Evolutionary conservation across 2,797 vertebrate genomes (phyloP).

Genomic region (Apogon hyalosoma): DNA sequence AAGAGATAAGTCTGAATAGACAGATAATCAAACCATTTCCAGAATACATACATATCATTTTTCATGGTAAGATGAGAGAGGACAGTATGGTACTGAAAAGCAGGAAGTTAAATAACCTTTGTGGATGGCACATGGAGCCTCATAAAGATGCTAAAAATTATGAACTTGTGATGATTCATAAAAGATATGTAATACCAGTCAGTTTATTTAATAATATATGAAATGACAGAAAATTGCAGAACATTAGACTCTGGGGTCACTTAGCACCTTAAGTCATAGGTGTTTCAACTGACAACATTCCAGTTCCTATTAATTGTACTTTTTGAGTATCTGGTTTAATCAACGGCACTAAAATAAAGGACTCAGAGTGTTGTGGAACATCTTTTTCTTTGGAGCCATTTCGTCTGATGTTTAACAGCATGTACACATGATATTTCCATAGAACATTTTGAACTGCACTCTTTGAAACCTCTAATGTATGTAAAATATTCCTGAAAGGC

Average conservation of each 20-base stretch:
- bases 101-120: not conserved
- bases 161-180: slow-evolving; percentile 22
- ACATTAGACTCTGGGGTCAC: slow-evolving; percentile 11
- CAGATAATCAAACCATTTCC: slow-evolving; percentile 11
- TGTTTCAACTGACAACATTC: slow-evolving; percentile 20
- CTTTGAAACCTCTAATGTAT: slow-evolving; percentile 23
- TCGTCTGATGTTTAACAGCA: not conserved
- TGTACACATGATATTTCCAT: not conserved
- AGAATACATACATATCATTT: not conserved
- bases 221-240: slow-evolving; percentile 23
- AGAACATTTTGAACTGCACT: slow-evolving; percentile 6
- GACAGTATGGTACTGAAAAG: not conserved
- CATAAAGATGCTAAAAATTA: slow-evolving; percentile 7
- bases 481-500: slow-evolving; percentile 30
- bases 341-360: not conserved
- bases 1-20: slow-evolving; percentile 21
- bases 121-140: not conserved
- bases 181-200: slow-evolving; percentile 14
- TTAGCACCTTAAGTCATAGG: slow-evolving; percentile 12
- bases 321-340: slow-evolving; percentile 21
- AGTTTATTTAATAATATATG: slow-evolving; percentile 30
- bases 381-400: slow-evolving; percentile 9
- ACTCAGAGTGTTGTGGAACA: not conserved
- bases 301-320: slow-evolving; percentile 6
- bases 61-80: not conserved